Evolutionary conservation across 2,888 invertebrate genomes (phyloP), one percentile per base, ranked within the genome.

Genomic region (Phania funesta): DNA sequence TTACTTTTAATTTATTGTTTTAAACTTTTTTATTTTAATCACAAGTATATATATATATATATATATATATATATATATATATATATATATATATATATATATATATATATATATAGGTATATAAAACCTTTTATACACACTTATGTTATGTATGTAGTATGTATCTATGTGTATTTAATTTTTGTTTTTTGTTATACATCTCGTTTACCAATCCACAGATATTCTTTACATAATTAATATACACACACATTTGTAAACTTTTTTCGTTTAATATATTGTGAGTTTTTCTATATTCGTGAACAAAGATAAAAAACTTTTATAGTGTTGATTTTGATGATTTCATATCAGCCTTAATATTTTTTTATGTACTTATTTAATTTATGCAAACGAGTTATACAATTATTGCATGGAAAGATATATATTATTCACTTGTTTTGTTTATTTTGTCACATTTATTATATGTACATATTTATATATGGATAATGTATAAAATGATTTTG

Each of bases 351-450:
- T 56, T 67, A 50, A 6, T 52, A 29, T 54, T 62, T 67, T 13
- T 77, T 41, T 50, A 48, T 24, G 46, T 68, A 38, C 65, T 48
- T 70, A 48, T 65, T 78, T 32, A 1, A 32, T 2, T 74, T 79
- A 80, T 78, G 80, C 81, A 84, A 84, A 83, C 83, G 83, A 83
- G 80, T 83, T 82, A 80, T 78, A 77, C 41, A 62, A 58, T 70
- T 68, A 48, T 62, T n/a, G 26, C 20, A 67, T 70, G 22, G n/a
- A 3, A 46, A 26, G 20, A 22, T 56, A 46, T 35, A n/a, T 16
- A 26, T 29, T 62, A 44, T 48, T 64, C 67, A 44, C 48, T 79
- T 81, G 26, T 52, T 74, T 68, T 75, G 67, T 74, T 78, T 80
- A 68, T 68, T 68, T 76, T 84, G 75, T 78, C 74, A 82, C 74